A percentile compares a stretch with the other conserved stretches of the same genome.
Evolutionary conservation across 1,140 invertebrate species (phyloP).

Genomic region (Trichonephila clavipes): DNA sequence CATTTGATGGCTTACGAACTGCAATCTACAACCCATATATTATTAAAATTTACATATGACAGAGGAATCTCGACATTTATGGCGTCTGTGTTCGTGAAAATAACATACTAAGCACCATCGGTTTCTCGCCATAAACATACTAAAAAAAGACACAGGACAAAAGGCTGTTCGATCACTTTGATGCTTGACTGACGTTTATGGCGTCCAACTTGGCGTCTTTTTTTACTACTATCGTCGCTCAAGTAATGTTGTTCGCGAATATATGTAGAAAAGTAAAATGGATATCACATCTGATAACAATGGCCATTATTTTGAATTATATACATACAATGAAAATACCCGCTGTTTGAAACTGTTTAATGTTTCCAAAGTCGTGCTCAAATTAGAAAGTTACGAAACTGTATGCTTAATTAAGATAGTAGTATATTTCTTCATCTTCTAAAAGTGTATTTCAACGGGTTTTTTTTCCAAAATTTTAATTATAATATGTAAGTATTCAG

Average conservation of each 20-base stretch:
- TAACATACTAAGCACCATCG: slow-evolving; percentile 25
- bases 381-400: background rate
- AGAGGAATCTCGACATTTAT: slow-evolving; percentile 61
- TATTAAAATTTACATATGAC: slow-evolving; percentile 56
- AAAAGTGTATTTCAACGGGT: too few relatives aligned
- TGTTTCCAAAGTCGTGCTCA: background rate
- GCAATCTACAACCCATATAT: slow-evolving; percentile 42
- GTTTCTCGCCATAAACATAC: slow-evolving; percentile 63
- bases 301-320: slow-evolving; percentile 44
- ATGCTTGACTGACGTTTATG: slow-evolving; percentile 62
- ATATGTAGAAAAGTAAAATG: slow-evolving; percentile 22
- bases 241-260: background rate
- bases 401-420: background rate
- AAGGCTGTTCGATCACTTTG: slow-evolving; percentile 56
- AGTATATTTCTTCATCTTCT: background rate
- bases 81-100: slow-evolving; percentile 40
- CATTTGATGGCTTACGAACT: slow-evolving; percentile 35
- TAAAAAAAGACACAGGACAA: slow-evolving; percentile 41
- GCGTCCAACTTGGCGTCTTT: slow-evolving; percentile 40
- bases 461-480: too few relatives aligned
- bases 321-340: slow-evolving; percentile 53
- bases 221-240: slow-evolving; percentile 40
- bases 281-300: slow-evolving; percentile 50
- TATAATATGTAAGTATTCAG: too few relatives aligned
- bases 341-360: background rate